Base-by-base conservation (phyloP, 2,888 invertebrate genomes). In the Vanessa cardui region DNA sequence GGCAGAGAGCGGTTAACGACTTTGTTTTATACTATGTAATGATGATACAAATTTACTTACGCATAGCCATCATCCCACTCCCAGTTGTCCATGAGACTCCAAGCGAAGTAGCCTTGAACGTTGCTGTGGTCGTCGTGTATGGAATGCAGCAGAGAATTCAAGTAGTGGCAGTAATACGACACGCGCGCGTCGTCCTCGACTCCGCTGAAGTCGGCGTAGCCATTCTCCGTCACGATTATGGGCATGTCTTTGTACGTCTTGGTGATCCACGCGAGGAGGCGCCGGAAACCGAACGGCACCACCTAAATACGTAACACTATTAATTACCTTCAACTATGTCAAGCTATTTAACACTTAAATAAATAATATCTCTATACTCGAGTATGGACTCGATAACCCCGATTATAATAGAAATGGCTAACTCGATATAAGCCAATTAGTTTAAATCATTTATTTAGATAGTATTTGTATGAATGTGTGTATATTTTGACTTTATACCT, bases 31-130 rank as follows among this genome's bases (percentile, higher is more conserved):
- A n/a, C n/a, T n/a, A n/a, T n/a, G 3, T 18, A 31, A n/a, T 6
- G 12, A 61, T n/a, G n/a, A 62, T 52, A n/a, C 16, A 49, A 44
- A 15, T 39, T 12, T 52, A 93, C 94, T 94, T 92, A 95, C 94
- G 94, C 94, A 84, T 95, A 97, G 63, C 97, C 97, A 66, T 94
- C 94, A 68, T 94, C 93, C 97, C 97, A 97, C 86, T 97, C 97
- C 83, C 96, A 96, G 81, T 96, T 96, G 81, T 98, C 97, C 94
- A 97, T 95, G 59, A 97, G 86, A 79, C 96, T 96, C 97, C 97
- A 97, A 8, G 95, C 95, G 67, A 96, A 94, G 85, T 97, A 98
- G 0, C 96, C 96, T 26, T 88, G 86, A 4, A 96, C 94, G 74
- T 95, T 94, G 74, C 94, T 94, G 3, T 93, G 93, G 82, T 95